Conservation (phyloP, 2,888 invertebrate species). For the Agrotis segetum region DNA sequence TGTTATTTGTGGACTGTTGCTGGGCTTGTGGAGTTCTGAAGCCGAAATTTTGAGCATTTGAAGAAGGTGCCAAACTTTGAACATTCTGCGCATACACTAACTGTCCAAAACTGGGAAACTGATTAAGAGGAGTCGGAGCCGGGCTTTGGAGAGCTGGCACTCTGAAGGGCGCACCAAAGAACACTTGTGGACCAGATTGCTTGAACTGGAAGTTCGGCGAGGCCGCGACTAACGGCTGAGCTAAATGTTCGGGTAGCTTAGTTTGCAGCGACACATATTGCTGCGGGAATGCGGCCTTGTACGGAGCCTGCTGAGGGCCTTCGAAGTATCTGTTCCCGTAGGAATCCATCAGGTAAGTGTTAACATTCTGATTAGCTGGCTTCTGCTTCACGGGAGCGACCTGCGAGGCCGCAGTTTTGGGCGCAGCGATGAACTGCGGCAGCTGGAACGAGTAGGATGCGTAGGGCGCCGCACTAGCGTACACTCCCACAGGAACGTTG, state of each 20-base stretch:
- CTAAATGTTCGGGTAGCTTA: slow-evolving; percentile 83
- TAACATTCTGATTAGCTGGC: slow-evolving; percentile 73
- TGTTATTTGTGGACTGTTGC: slow-evolving; percentile 77
- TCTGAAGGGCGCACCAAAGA: slow-evolving; percentile 77
- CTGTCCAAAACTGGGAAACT: slow-evolving; percentile 71
- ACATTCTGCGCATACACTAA: slow-evolving; percentile 75
- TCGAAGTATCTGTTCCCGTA: slow-evolving; percentile 84
- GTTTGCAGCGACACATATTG: slow-evolving; percentile 83
- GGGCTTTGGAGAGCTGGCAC: slow-evolving; percentile 74
- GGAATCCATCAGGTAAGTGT: slow-evolving; percentile 83
- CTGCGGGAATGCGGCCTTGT: slow-evolving; percentile 81
- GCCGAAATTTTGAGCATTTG: slow-evolving; percentile 37
- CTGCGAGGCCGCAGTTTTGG: slow-evolving; percentile 74
- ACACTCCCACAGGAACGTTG: slow-evolving; percentile 78
- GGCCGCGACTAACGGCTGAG: slow-evolving; percentile 81
- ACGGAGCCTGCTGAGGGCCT: slow-evolving; percentile 78
- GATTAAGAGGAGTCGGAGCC: slow-evolving; percentile 68
- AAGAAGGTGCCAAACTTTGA: slow-evolving; percentile 70
- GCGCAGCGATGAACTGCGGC: slow-evolving; percentile 74
- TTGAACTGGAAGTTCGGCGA: slow-evolving; percentile 76
- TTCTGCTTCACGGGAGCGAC: slow-evolving; percentile 78
- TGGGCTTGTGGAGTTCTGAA: slow-evolving; percentile 64
- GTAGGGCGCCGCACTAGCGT: slow-evolving; percentile 83
- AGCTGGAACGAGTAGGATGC: slow-evolving; percentile 82
- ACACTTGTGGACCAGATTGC: slow-evolving; percentile 76